Evolutionary conservation across 1,140 invertebrate genomes (phyloP).

Genomic region (Drosophila varians): DNA sequence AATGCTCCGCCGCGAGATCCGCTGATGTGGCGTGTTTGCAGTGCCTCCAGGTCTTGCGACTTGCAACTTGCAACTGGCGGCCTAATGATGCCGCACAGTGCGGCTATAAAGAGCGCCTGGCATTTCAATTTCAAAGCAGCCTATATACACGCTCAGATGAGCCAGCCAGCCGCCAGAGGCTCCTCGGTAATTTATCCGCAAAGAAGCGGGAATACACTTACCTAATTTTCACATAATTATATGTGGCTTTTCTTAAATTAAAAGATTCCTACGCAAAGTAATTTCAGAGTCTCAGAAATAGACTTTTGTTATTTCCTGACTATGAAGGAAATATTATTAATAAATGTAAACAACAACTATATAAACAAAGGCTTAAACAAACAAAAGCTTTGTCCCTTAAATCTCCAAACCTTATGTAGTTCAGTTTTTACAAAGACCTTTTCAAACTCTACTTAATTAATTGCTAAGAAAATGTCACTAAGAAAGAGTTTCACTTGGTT

Average conservation of each 20-base stretch:
- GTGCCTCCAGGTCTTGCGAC: slow-evolving; percentile 24
- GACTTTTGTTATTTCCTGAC: background rate
- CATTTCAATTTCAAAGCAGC: slow-evolving; percentile 72
- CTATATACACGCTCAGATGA: slow-evolving; percentile 39
- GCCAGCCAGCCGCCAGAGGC: slow-evolving; percentile 4
- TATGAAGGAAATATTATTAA: background rate
- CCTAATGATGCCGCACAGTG: slow-evolving; percentile 70
- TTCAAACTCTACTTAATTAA: background rate
- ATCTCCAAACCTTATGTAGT: background rate
- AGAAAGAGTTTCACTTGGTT: background rate
- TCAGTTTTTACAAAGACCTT: background rate
- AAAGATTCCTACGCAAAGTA: background rate
- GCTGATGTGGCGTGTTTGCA: slow-evolving; percentile 46
- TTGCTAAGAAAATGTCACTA: background rate
- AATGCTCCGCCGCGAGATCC: slow-evolving; percentile 47
- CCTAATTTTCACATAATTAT: background rate
- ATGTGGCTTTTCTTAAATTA: background rate
- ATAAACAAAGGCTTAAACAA: background rate
- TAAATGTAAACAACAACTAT: background rate
- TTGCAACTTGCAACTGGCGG: slow-evolving; percentile 9
- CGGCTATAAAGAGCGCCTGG: slow-evolving; percentile 68
- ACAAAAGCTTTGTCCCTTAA: too few relatives aligned
- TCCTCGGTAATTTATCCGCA: slow-evolving; percentile 1
- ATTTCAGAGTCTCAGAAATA: background rate
- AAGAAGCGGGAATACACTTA: slow-evolving; percentile 19